These are phyloP conservation scores for Drosophila emarginata DNA, from an alignment of 2,888 invertebrate genomes.

Conservation along the genomic window DNA sequence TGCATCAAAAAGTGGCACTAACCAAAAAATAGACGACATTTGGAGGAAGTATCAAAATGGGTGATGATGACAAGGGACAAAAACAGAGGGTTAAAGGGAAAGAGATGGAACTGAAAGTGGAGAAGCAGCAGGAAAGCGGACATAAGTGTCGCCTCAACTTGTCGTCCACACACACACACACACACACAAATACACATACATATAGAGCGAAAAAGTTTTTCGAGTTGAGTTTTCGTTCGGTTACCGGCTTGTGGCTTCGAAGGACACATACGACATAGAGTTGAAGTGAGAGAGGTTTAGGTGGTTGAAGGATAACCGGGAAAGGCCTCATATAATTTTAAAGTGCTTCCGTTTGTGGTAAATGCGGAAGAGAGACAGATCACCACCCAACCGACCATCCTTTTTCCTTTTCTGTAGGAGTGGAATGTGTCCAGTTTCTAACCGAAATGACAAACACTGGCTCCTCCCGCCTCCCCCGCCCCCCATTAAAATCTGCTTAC, in stretches of 20 bases:
- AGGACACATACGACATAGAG: constrained; percentile 46
- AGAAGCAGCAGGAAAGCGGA: constrained; percentile 30
- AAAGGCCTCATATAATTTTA: constrained; percentile 76
- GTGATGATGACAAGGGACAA: constrained; percentile 30
- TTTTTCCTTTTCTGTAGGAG: not conserved
- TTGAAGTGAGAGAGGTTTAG: constrained; percentile 18
- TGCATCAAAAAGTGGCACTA: constrained; percentile 72
- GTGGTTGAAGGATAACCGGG: constrained; percentile 22
- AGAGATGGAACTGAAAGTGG: not conserved
- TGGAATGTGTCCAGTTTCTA: constrained; percentile 19
- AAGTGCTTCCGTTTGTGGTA: constrained; percentile 76
- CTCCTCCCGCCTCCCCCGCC: not conserved
- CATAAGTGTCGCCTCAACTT: constrained; percentile 50
- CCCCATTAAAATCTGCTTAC: constrained; percentile 57
- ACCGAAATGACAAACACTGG: constrained; percentile 67
- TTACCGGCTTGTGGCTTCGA: constrained; percentile 75
- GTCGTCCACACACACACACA: constrained; percentile 33
- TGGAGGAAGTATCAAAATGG: constrained; percentile 55
- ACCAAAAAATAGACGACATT: constrained; percentile 69
- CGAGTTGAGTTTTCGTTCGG: constrained; percentile 75
- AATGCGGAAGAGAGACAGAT: constrained; percentile 7
- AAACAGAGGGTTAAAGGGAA: constrained; percentile 10
- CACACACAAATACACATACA: constrained; percentile 23
- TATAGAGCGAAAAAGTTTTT: constrained; percentile 62
- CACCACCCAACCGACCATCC: not conserved